Conservation (phyloP, 2,888 invertebrate genomes). For the Drosophila maculinotata region DNA sequence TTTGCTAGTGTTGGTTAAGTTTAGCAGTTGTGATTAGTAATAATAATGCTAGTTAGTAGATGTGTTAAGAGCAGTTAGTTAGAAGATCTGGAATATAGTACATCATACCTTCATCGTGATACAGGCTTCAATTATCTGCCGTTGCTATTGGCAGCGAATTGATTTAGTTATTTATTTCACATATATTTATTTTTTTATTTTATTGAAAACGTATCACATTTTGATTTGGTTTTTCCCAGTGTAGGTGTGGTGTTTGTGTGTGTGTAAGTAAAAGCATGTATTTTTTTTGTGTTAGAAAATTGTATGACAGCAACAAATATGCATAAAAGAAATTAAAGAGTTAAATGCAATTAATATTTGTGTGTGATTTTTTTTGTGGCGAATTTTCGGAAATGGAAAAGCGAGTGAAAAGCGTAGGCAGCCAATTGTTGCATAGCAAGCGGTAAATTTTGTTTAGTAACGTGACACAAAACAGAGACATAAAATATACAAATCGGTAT, state of each 20-base stretch:
- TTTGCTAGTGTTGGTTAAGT: conserved; percentile 36
- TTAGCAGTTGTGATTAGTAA: conserved; percentile 54
- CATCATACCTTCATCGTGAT: conserved; percentile 94
- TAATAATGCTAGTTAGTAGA: conserved; percentile 38
- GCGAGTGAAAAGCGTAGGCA: conserved; percentile 42
- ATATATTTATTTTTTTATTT: conserved; percentile 47
- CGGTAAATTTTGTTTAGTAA: conserved; percentile 20
- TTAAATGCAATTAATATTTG: conserved; percentile 61
- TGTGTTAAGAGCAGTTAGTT: conserved; percentile 57
- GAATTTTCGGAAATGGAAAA: conserved; percentile 33
- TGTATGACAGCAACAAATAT: conserved; percentile 68
- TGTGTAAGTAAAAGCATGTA: conserved; percentile 64
- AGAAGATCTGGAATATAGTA: conserved; percentile 57
- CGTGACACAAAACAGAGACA: conserved; percentile 29
- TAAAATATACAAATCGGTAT: conserved; percentile 30
- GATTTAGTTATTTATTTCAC: conserved; percentile 66
- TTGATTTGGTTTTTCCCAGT: conserved; percentile 38
- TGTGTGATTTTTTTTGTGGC: conserved; percentile 43
- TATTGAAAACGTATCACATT: conserved; percentile 80
- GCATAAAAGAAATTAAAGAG: conserved; percentile 66
- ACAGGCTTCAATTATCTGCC: conserved; percentile 98
- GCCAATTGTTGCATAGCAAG: conserved; percentile 42
- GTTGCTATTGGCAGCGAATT: conserved; percentile 86
- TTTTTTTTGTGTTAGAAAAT: conserved; percentile 58
- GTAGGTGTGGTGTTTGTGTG: conserved; percentile 49